Evolutionary conservation across 2,888 invertebrate species (phyloP).

Genomic region (Andrena minutula): DNA sequence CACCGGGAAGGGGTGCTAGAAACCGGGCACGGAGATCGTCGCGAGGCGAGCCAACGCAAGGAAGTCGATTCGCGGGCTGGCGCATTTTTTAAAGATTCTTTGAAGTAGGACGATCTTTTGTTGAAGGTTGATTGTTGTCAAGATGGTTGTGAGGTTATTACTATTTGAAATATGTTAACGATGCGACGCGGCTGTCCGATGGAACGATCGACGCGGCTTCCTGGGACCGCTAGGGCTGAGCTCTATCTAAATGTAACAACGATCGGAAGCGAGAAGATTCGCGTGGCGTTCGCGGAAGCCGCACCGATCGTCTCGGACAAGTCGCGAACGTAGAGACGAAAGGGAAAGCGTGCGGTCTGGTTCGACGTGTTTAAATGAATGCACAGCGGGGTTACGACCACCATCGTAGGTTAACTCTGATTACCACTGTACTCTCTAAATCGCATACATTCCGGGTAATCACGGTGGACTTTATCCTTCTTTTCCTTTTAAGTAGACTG

Average conservation of each 20-base stretch:
- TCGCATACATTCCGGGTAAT: conserved; percentile 45
- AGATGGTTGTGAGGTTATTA: conserved; percentile 84
- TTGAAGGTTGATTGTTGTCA: conserved; percentile 83
- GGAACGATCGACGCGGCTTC: conserved; percentile 37
- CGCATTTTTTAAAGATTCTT: conserved; percentile 80
- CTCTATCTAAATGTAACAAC: not conserved
- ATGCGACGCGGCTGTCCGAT: conserved; percentile 53
- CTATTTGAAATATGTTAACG: conserved; percentile 80
- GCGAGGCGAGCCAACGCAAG: conserved; percentile 21
- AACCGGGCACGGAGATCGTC: not conserved
- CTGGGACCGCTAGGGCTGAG: not conserved
- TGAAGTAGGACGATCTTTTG: conserved; percentile 79
- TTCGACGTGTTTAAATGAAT: not conserved
- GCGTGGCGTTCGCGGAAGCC: conserved; percentile 8
- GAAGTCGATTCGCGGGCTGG: conserved; percentile 71
- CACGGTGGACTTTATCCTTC: not conserved
- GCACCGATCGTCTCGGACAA: conserved; percentile 30
- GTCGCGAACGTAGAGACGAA: conserved; percentile 50
- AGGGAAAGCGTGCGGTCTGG: conserved; percentile 59
- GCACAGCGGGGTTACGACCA: not conserved
- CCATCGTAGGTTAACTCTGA: conserved; percentile 2
- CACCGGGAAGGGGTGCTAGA: conserved; percentile 16
- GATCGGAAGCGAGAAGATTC: not conserved
- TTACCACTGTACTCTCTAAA: conserved; percentile 12
- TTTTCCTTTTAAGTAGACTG: not conserved